A percentile compares a stretch with the other conserved stretches of the same genome.
Evolutionary conservation across 2,888 invertebrate genomes (phyloP).

Genomic region (Tromatobia lineatoria): DNA sequence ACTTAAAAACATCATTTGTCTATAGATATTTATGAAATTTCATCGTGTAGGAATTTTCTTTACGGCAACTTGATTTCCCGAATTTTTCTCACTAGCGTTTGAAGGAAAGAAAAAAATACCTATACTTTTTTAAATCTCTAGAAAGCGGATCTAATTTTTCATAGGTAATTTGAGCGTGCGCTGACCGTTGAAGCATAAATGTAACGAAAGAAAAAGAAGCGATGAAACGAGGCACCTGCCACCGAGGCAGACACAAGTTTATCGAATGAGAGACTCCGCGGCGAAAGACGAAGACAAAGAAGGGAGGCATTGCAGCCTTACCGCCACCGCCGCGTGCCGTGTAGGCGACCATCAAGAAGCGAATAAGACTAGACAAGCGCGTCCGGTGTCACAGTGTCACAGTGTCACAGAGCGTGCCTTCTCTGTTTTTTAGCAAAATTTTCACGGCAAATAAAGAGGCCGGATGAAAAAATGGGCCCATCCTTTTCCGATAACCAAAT

Average conservation of each 20-base stretch:
- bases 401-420: too few relatives aligned
- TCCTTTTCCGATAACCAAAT: too few relatives aligned
- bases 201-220: constrained; percentile 12
- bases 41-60: too few relatives aligned
- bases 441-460: constrained; percentile 60
- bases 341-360: too few relatives aligned
- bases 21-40: too few relatives aligned
- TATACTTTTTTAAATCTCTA: neutral
- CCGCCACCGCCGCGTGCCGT: too few relatives aligned
- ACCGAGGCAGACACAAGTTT: constrained; percentile 14
- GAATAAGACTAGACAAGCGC: too few relatives aligned
- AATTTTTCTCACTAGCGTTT: too few relatives aligned
- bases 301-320: neutral
- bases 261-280: constrained; percentile 22
- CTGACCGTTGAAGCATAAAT: neutral
- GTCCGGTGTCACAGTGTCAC: too few relatives aligned
- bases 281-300: constrained; percentile 21
- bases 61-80: too few relatives aligned
- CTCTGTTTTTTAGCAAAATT: constrained; percentile 55
- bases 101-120: too few relatives aligned
- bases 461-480: constrained; percentile 44
- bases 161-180: neutral
- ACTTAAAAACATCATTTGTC: too few relatives aligned
- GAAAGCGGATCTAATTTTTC: neutral
- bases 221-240: constrained; percentile 26